Base-by-base conservation (phyloP, 2,113 vertebrate species). In the Eulemur rufifrons region DNA sequence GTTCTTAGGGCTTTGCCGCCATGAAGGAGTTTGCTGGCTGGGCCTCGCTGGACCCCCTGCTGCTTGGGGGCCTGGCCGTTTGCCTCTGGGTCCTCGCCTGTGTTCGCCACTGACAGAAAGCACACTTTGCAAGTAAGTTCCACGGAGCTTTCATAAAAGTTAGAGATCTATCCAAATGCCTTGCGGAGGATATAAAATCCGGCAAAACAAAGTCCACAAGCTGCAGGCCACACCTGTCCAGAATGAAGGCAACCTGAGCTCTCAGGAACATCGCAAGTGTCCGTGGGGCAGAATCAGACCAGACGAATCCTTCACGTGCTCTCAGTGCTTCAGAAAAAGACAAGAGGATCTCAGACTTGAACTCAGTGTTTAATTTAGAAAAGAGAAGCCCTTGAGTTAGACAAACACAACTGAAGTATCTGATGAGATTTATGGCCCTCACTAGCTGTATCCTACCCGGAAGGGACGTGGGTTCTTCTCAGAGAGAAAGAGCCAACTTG, bases 401-500 rank as follows among this genome's bases (percentile, higher is more conserved):
- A 45, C 78, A 27, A 54, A 89, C 86, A 73, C 94, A 74, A 80
- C 3, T 54, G 95, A 96, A 92, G 64, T 59, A 83, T 63, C 15
- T 71, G 78, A 61, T 13, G 89, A 86, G 4, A 52, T 59, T 69
- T 29, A 23, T 0, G 66, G 47, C 8, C 85, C 68, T 95, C 93
- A 86, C 84, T 86, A 86, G 71, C 54, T 59, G 4, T 12, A 6
- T 54, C 71, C 95, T 45, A 61, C 61, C 66, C 86, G 23, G 76
- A 50, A 97, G 89, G 17, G 81, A 8, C 14, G 45, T 0, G 68
- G 32, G 45, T 54, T 71, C 59, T 87, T 94, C 88, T 85, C 47
- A 39, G n/a, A 54, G 85, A 80, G 45, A 90, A 68, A 88, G 47
- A 68, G 37, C 63, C 42, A 69, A 69, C 27, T 94, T 81, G 47